Evolutionary conservation across 2,888 invertebrate species (phyloP).

Genomic region (Ophion obscuratus): DNA sequence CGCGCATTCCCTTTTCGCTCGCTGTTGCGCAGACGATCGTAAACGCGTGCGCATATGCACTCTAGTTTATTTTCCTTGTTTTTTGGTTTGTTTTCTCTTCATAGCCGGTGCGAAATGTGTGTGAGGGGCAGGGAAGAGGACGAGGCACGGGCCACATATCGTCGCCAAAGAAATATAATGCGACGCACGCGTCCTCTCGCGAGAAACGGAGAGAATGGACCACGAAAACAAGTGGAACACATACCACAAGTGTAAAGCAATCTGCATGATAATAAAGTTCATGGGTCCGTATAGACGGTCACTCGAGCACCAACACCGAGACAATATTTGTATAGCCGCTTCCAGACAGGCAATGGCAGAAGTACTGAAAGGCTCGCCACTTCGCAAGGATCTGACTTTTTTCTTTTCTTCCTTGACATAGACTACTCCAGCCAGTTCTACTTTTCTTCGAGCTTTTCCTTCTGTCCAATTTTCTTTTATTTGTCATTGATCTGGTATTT

Average conservation of each 20-base stretch:
- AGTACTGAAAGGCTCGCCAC: not conserved
- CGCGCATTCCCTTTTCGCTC: conserved; percentile 34
- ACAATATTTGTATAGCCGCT: not conserved
- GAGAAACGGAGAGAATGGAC: conserved; percentile 15
- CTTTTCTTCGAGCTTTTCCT: not conserved
- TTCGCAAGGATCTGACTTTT: not conserved
- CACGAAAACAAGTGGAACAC: conserved; percentile 36
- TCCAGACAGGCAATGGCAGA: not conserved
- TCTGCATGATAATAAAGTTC: conserved; percentile 19
- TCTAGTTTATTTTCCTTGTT: conserved; percentile 20
- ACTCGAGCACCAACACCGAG: not conserved
- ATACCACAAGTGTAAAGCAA: conserved; percentile 32
- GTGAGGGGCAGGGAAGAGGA: not conserved
- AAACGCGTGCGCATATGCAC: conserved; percentile 53
- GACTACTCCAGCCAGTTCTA: not conserved
- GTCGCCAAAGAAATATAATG: conserved; percentile 22
- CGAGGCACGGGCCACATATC: conserved; percentile 6
- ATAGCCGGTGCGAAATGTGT: conserved; percentile 4
- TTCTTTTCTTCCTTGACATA: not conserved
- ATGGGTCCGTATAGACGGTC: conserved; percentile 7
- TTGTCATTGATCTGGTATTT: no score
- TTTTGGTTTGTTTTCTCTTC: not conserved
- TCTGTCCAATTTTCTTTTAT: no score
- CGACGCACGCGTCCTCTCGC: conserved; percentile 11
- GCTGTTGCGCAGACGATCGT: conserved; percentile 47